Evolutionary conservation across 2,888 invertebrate genomes (phyloP).

Genomic region (Imbricaverruca yamaguchii): DNA sequence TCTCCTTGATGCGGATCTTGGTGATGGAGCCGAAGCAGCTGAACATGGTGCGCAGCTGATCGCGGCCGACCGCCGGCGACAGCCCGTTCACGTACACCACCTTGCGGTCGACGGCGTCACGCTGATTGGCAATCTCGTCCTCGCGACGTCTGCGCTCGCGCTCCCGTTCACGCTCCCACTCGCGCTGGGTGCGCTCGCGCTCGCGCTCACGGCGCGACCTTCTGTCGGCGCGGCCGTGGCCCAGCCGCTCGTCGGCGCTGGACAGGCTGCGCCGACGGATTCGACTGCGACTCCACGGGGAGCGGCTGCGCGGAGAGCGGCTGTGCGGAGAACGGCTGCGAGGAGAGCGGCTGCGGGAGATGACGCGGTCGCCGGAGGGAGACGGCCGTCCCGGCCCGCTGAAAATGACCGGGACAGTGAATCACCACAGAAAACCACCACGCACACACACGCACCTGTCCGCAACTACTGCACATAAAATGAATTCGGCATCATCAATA

Average conservation of each 20-base stretch:
- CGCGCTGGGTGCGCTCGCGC: not conserved
- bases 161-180: not conserved
- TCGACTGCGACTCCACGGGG: not conserved
- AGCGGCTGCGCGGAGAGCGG: not conserved
- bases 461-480: too few species aligned
- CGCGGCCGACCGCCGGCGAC: not conserved
- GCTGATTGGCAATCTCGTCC: conserved; percentile 8
- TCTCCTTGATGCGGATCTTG: conserved; percentile 17
- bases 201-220: not conserved
- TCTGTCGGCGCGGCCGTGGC: not conserved
- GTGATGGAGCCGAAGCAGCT: conserved; percentile 6
- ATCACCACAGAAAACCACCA: too few species aligned
- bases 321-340: not conserved
- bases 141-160: not conserved
- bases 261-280: not conserved
- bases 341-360: too few species aligned
- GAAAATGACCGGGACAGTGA: too few species aligned
- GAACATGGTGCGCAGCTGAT: not conserved
- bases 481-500: too few species aligned
- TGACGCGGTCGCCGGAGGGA: not conserved
- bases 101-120: not conserved
- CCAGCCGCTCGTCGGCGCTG: not conserved
- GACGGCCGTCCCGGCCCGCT: not conserved
- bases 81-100: conserved; percentile 19
- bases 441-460: too few species aligned